phyloP scores from a whole-genome alignment of 2,797 vertebrate species.

The Scyliorhinus canicula region DNA sequence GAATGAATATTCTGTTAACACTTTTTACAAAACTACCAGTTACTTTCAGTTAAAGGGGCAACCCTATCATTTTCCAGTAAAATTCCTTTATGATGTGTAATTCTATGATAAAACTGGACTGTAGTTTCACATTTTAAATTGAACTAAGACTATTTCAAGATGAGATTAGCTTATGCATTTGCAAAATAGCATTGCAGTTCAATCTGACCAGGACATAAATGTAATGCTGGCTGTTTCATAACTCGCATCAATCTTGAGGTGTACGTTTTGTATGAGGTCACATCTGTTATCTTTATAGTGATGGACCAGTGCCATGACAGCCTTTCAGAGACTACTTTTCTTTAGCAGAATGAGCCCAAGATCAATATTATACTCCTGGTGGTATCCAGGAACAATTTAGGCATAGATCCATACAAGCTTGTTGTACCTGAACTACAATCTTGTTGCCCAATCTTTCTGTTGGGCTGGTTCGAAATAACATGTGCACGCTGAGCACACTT shows the following conservation, averaged over 20 bases:
- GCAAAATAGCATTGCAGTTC: neutral
- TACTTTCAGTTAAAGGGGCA: neutral
- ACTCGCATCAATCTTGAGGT: neutral
- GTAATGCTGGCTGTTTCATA: neutral
- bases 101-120: neutral
- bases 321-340: neutral
- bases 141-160: neutral
- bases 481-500: neutral
- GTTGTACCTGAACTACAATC: neutral
- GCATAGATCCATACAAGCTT: neutral
- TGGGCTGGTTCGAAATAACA: neutral
- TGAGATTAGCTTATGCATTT: neutral
- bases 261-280: slow-evolving; percentile 26
- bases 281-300: slow-evolving; percentile 20
- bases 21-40: neutral
- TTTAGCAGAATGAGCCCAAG: neutral
- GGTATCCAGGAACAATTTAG: slow-evolving; percentile 6
- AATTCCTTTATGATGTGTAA: neutral
- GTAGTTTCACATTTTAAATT: neutral
- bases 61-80: neutral
- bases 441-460: neutral
- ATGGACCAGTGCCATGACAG: slow-evolving; percentile 12
- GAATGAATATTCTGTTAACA: neutral
- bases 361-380: neutral
- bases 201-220: neutral